Evolutionary conservation across 2,113 vertebrate genomes (phyloP).

Genomic region (Psephotus haematonotus): DNA sequence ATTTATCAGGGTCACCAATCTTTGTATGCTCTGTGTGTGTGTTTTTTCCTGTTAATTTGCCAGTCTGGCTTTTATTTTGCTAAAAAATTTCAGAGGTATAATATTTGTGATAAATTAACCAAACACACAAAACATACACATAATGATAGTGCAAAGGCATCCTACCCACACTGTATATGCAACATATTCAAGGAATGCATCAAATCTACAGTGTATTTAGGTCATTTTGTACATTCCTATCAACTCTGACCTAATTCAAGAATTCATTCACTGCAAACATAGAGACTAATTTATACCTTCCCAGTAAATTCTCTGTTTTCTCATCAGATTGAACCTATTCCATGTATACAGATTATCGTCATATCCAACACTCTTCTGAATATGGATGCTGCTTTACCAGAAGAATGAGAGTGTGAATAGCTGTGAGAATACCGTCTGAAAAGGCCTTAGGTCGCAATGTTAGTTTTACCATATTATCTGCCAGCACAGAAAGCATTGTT

Average conservation of each 20-base stretch:
- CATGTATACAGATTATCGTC: background rate
- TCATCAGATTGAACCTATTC: background rate
- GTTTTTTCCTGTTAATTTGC: background rate
- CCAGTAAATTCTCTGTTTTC: background rate
- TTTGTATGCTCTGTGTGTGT: background rate
- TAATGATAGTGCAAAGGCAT: background rate
- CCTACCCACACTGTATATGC: background rate
- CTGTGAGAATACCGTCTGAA: background rate
- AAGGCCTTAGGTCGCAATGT: background rate
- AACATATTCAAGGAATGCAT: background rate
- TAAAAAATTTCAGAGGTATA: background rate
- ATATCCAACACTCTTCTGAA: background rate
- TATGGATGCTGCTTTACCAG: background rate
- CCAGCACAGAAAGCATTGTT: background rate
- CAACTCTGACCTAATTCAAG: background rate
- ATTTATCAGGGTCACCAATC: background rate
- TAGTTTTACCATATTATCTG: background rate
- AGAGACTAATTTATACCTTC: background rate
- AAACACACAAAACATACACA: background rate
- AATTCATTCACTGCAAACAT: background rate
- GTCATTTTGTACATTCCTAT: background rate
- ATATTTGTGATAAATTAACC: background rate
- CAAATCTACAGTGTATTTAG: background rate
- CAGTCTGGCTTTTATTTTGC: background rate
- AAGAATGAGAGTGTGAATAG: background rate